phyloP scores from a whole-genome alignment of 2,888 invertebrate species.

The Lamellibrachia columna region DNA sequence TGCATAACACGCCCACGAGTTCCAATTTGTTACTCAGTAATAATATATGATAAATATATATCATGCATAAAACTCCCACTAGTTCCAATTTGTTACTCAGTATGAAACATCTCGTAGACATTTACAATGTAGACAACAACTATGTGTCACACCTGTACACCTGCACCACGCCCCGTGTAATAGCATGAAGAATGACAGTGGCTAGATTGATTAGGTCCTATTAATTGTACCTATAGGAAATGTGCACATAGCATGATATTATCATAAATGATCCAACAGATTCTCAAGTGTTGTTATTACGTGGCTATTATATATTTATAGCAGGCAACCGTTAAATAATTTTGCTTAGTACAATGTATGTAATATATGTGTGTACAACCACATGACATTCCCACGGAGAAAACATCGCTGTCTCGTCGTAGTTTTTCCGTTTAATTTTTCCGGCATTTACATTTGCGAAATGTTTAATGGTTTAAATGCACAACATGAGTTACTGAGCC shows the following conservation, averaged over 20 bases:
- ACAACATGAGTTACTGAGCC: no score
- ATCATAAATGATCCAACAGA: constrained; percentile 4
- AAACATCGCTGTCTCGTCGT: background rate
- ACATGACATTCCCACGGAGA: background rate
- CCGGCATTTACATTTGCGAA: no score
- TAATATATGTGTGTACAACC: background rate
- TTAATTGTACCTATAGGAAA: constrained; percentile 9
- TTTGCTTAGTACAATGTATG: background rate
- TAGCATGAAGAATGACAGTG: background rate
- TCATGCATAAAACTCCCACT: background rate
- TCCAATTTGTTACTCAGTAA: background rate
- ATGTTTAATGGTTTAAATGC: no score
- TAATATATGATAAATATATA: background rate
- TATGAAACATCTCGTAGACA: constrained; percentile 1
- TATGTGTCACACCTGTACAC: background rate
- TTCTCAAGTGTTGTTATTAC: background rate
- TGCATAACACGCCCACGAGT: background rate
- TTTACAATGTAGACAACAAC: background rate
- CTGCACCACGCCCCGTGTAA: background rate
- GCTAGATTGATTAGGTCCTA: background rate
- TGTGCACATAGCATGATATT: constrained; percentile 11
- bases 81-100: background rate
- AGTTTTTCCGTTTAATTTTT: no score
- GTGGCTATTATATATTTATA: background rate
- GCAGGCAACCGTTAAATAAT: background rate